phyloP scores from a whole-genome alignment of 2,797 vertebrate genomes.

The Nasua narica region DNA sequence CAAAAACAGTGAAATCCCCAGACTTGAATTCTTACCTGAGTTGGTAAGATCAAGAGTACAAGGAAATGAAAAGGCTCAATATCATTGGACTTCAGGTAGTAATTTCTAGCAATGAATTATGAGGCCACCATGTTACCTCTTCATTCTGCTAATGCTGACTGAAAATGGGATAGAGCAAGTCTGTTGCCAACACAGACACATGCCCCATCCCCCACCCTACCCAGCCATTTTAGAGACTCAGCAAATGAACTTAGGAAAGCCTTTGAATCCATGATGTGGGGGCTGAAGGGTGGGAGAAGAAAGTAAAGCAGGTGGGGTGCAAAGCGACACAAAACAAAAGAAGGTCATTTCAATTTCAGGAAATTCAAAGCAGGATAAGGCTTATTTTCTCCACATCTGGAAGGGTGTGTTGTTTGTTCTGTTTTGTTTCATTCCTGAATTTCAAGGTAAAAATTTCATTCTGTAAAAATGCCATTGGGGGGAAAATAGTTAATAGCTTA shows the following conservation, averaged over 20 bases:
- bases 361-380: conserved; percentile 25
- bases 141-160: not conserved
- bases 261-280: too few relatives aligned
- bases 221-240: too few relatives aligned
- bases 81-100: not conserved
- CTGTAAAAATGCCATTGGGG: conserved; percentile 11
- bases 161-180: not conserved
- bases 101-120: not conserved
- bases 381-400: conserved; percentile 42
- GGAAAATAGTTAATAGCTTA: not conserved
- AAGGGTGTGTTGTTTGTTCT: conserved; percentile 34
- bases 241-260: not conserved
- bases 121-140: not conserved
- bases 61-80: not conserved
- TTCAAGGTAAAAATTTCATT: conserved; percentile 55
- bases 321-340: not conserved
- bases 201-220: rapidly evolving
- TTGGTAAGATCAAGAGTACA: not conserved
- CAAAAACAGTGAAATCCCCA: not conserved
- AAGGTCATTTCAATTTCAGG: conserved; percentile 18
- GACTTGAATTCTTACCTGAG: not conserved
- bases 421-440: conserved; percentile 40
- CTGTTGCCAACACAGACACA: not conserved
- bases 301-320: not conserved
- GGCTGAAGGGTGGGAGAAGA: not conserved